A percentile compares a stretch with the other conserved stretches of the same genome.
phyloP scores from a whole-genome alignment of 2,888 invertebrate species.

The Cephus sareptanus region DNA sequence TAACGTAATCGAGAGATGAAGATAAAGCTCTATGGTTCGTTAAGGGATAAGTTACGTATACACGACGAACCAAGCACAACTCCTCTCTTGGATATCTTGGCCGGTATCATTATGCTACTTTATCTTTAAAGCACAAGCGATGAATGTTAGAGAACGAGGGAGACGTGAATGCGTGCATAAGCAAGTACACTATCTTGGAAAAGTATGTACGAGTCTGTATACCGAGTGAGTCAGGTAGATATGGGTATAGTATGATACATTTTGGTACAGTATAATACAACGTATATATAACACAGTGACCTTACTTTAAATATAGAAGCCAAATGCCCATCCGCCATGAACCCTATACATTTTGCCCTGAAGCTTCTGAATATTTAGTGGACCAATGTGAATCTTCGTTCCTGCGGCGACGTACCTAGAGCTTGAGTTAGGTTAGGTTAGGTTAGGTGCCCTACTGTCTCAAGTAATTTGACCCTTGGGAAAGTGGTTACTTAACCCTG shows the following conservation, averaged over 20 bases:
- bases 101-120: not conserved
- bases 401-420: not conserved
- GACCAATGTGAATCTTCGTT: not conserved
- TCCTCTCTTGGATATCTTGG: not conserved
- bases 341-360: not conserved
- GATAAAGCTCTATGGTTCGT: constrained; percentile 33
- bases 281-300: not conserved
- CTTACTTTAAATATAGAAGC: not conserved
- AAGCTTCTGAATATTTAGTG: not conserved
- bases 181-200: not conserved
- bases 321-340: not conserved
- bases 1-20: constrained; percentile 43
- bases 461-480: not conserved
- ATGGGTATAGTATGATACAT: not conserved
- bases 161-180: constrained; percentile 7
- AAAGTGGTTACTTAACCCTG: not conserved
- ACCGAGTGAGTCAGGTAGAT: not conserved
- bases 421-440: not conserved
- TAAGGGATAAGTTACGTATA: constrained; percentile 19
- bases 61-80: not conserved
- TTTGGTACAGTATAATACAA: not conserved
- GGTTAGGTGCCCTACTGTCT: not conserved
- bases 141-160: not conserved
- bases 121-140: not conserved
- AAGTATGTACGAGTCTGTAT: not conserved